Evolutionary conservation across 2,113 vertebrate genomes (phyloP), one percentile per base, ranked within the genome.

Genomic region (Conger conger): DNA sequence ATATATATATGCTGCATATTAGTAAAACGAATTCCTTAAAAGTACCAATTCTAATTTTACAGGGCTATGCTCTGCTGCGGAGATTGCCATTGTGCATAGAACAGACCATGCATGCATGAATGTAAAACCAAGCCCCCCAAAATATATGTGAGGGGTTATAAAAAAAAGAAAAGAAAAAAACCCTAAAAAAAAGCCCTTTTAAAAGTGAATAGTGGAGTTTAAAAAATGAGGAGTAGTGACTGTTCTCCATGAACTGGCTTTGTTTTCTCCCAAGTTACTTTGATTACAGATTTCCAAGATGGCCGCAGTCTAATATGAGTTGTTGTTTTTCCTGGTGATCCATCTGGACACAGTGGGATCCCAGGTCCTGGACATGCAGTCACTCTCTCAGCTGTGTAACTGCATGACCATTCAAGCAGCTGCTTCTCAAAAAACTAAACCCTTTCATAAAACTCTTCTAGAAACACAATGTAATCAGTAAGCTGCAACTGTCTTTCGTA

Each of bases 391-490:
- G 1, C 45, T 13, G 45, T 13, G 9, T 50, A 20, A 79, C 35
- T 30, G 30, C 27, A 35, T 8, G 16, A 17, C 18, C 54, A 60
- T 40, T 54, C 27, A 15, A 5, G 38, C 13, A 50, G 20, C 30
- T 45, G 57, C 27, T 50, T 85, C 79, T 27, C 53, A 60, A 4
- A 63, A 23, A n/a, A 42, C 27, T 27, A 83, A 38, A 13, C 18
- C 36, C n/a, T 80, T 45, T 13, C 13, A 15, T 13, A 50, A 40
- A 80, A 33, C 4, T n/a, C n/a, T n/a, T 79, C 50, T 35, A n/a
- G 8, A 80, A 23, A 17, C 77, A 79, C 68, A 80, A 85, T 68
- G n/a, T 78, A 73, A 83, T 81, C 57, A 45, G 30, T 45, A 23
- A 45, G 37, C 36, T 50, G 42, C 40, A 73, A 40, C 37, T n/a